Conservation (phyloP, 2,797 vertebrate species). For the Pipistrellus pipistrellus region DNA sequence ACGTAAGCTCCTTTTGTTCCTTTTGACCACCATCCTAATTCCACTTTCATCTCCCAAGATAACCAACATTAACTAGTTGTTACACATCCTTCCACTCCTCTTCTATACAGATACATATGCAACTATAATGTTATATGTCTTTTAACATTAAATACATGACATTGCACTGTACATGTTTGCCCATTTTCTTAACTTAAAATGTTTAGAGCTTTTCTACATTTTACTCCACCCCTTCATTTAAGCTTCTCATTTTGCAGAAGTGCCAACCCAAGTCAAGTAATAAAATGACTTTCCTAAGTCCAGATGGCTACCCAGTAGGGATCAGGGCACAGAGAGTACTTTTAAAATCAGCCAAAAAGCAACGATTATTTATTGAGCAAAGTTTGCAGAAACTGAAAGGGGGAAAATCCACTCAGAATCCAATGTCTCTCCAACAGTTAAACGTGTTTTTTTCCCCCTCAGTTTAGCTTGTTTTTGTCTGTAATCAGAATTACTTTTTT, state of each 20-base stretch:
- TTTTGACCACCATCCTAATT: neutral
- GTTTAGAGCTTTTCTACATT: neutral
- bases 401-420: neutral
- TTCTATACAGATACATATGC: slow-evolving; percentile 25
- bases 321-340: neutral
- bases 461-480: neutral
- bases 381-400: slow-evolving; percentile 27
- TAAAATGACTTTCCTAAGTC: neutral
- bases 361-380: slow-evolving; percentile 8
- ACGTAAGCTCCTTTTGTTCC: slow-evolving; percentile 11
- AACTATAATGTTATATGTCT: neutral
- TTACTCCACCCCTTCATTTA: neutral
- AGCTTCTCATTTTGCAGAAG: slow-evolving; percentile 32
- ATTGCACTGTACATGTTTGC: neutral
- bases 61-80: neutral
- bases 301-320: neutral
- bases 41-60: neutral
- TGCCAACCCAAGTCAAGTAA: slow-evolving; percentile 31
- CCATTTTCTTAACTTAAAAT: slow-evolving; percentile 53
- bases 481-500: neutral
- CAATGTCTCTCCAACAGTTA: neutral
- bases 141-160: slow-evolving; percentile 39
- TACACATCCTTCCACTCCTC: neutral
- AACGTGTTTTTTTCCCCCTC: neutral
- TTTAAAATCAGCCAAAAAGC: slow-evolving; percentile 41